Evolutionary conservation across 2,888 invertebrate species (phyloP).

Genomic region (Aleiodes alternator): DNA sequence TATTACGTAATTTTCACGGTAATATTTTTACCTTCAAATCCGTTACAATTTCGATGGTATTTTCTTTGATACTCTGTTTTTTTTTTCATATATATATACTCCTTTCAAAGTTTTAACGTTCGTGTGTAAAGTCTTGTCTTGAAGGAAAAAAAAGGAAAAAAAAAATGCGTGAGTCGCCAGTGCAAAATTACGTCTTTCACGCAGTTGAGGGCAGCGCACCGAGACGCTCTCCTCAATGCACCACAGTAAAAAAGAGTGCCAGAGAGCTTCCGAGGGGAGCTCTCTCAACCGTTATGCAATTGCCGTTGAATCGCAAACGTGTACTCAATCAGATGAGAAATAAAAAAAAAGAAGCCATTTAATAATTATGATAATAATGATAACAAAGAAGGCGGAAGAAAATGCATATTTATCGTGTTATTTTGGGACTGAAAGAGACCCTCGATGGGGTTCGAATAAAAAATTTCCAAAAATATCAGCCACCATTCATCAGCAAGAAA

Average conservation of each 20-base stretch:
- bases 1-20: slow-evolving; percentile 26
- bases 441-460: no score
- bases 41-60: slow-evolving; percentile 24
- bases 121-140: slow-evolving; percentile 38
- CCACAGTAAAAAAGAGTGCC: not conserved
- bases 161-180: slow-evolving; percentile 43
- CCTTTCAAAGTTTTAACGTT: slow-evolving; percentile 16
- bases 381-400: slow-evolving; percentile 16
- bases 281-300: slow-evolving; percentile 43
- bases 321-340: not conserved
- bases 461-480: no score
- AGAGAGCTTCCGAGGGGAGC: slow-evolving; percentile 23
- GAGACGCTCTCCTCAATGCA: slow-evolving; percentile 30
- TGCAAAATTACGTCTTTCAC: slow-evolving; percentile 37
- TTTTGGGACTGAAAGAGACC: not conserved
- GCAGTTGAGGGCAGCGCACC: slow-evolving; percentile 43
- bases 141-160: slow-evolving; percentile 31
- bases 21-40: slow-evolving; percentile 18
- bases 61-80: slow-evolving; percentile 9
- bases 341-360: not conserved
- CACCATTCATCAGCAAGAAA: no score
- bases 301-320: slow-evolving; percentile 32
- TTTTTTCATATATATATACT: not conserved
- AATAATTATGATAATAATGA: slow-evolving; percentile 16
- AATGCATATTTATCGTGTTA: not conserved